These are phyloP conservation scores for Oxyscelio sp. DNA, from an alignment of 2,888 invertebrate species.

Conservation along the genomic window DNA sequence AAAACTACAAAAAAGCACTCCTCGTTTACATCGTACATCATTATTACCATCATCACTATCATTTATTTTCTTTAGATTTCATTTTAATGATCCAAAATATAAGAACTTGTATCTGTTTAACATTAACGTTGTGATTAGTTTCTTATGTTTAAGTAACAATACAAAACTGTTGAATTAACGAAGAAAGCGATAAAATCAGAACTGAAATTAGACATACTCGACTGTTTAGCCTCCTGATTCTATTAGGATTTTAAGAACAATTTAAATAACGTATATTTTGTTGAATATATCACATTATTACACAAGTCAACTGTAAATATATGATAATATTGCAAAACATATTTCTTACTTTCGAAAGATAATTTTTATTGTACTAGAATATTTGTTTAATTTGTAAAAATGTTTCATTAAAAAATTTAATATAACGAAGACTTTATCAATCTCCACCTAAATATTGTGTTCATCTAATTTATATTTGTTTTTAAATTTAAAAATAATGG, in stretches of 20 bases:
- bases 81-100: constrained; percentile 25
- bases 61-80: constrained; percentile 29
- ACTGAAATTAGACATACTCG: constrained; percentile 23
- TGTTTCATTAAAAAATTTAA: constrained; percentile 61
- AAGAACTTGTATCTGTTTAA: constrained; percentile 36
- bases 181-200: constrained; percentile 26
- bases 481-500: too few relatives aligned
- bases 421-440: too few relatives aligned
- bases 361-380: constrained; percentile 58
- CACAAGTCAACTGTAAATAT: constrained; percentile 53
- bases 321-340: constrained; percentile 38
- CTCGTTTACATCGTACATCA: constrained; percentile 40
- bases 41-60: constrained; percentile 26
- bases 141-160: constrained; percentile 40
- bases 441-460: too few relatives aligned
- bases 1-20: constrained; percentile 33
- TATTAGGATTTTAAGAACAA: constrained; percentile 24
- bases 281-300: constrained; percentile 52
- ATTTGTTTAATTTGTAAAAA: constrained; percentile 62
- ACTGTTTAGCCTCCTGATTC: constrained; percentile 48
- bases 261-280: constrained; percentile 46
- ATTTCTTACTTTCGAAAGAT: constrained; percentile 42
- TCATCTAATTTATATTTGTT: too few relatives aligned
- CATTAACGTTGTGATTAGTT: constrained; percentile 46
- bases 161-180: constrained; percentile 39